phyloP scores from a whole-genome alignment of 2,888 invertebrate species.

The Drosophila setosimentum region DNA sequence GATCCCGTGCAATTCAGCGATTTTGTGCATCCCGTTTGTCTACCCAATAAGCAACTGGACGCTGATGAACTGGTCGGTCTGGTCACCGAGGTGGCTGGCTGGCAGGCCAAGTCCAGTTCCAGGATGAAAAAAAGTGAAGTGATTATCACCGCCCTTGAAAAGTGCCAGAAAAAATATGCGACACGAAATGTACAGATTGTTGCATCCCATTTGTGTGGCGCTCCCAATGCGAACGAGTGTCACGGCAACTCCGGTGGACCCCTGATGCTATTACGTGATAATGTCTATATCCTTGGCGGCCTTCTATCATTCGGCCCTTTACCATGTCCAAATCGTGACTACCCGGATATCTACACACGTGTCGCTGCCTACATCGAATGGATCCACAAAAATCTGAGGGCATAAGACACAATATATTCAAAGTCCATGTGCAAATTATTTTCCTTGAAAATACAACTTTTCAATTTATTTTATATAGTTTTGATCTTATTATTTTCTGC shows the following conservation, averaged over 20 bases:
- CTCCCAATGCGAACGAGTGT: constrained; percentile 47
- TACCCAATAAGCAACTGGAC: constrained; percentile 60
- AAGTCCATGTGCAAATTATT: neutral
- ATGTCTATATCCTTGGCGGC: constrained; percentile 58
- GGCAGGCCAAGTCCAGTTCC: constrained; percentile 54
- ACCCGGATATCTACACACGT: constrained; percentile 70
- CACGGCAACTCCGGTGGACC: constrained; percentile 68
- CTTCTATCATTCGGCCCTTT: constrained; percentile 67
- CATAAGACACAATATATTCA: constrained; percentile 17
- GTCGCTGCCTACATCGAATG: constrained; percentile 67
- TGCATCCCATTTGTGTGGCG: constrained; percentile 62
- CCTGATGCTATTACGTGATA: constrained; percentile 58
- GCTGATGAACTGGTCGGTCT: constrained; percentile 62
- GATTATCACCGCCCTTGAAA: constrained; percentile 42
- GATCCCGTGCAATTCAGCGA: constrained; percentile 42
- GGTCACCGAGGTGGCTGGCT: constrained; percentile 60
- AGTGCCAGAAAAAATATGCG: constrained; percentile 51
- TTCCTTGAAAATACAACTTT: neutral
- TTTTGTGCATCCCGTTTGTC: constrained; percentile 64
- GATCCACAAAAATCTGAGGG: constrained; percentile 51
- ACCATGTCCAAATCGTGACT: constrained; percentile 52
- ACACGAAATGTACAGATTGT: constrained; percentile 29
- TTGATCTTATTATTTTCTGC: neutral
- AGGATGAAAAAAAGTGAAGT: constrained; percentile 58
- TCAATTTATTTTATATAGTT: neutral